Evolutionary conservation across 2,888 invertebrate genomes (phyloP).

Genomic region (Lasioglossum malachurum): DNA sequence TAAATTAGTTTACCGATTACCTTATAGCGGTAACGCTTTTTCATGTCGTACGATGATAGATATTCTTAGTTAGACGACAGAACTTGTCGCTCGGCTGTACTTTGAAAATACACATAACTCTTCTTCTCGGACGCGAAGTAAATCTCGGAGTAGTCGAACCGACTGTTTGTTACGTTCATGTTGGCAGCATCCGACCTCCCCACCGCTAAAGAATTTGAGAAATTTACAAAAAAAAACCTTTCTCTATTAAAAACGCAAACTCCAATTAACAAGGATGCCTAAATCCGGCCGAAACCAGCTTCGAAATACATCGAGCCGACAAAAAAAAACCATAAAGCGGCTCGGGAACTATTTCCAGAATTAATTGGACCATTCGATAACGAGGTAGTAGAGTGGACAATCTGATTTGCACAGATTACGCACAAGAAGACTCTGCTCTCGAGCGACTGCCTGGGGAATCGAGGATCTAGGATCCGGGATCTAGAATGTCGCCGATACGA

Average conservation of each 20-base stretch:
- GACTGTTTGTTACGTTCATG: no score
- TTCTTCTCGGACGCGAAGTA: not conserved
- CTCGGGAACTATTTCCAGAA: not conserved
- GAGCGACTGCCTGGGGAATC: not conserved
- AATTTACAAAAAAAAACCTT: no score
- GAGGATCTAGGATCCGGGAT: not conserved
- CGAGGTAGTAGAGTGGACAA: not conserved
- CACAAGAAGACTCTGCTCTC: not conserved
- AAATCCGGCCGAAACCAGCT: not conserved
- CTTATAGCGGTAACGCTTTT: not conserved
- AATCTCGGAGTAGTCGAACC: no score
- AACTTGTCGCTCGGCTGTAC: not conserved
- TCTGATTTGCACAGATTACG: not conserved
- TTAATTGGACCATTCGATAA: not conserved
- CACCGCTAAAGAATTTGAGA: no score
- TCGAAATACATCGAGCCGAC: not conserved
- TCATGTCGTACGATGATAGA: not conserved
- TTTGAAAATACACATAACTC: not conserved
- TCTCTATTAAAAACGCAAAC: not conserved
- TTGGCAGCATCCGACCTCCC: no score
- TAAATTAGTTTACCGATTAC: slow-evolving; percentile 1
- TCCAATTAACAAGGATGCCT: not conserved
- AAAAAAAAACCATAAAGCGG: not conserved
- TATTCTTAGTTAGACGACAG: not conserved
- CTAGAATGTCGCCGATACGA: not conserved